Conservation (phyloP, 2,888 invertebrate species). For the Diarsia brunnea region DNA sequence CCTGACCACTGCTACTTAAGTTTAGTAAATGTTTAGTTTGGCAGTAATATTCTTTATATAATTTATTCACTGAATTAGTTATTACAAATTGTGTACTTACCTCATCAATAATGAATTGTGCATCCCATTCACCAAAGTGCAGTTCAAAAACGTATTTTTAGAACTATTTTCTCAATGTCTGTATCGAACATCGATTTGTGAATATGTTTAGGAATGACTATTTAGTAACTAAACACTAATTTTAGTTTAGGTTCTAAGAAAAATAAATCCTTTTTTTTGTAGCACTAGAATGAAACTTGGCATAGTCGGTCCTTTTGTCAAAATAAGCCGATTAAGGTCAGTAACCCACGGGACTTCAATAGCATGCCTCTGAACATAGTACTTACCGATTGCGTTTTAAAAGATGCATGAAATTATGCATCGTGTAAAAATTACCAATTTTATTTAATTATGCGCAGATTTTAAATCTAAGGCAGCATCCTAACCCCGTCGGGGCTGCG, state of each 20-base stretch:
- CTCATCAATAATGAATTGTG: conserved; percentile 33
- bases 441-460: conserved; percentile 1
- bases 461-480: background rate
- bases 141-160: conserved; percentile 15
- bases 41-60: background rate
- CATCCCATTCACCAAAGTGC: conserved; percentile 57
- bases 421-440: background rate
- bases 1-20: too few species aligned
- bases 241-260: too few species aligned
- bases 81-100: conserved; percentile 50
- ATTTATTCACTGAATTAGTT: conserved; percentile 1
- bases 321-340: too few species aligned
- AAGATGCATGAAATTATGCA: background rate
- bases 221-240: background rate
- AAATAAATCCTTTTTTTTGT: too few species aligned
- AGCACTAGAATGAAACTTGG: too few species aligned
- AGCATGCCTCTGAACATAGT: background rate
- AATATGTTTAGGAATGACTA: background rate
- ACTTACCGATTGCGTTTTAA: background rate
- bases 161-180: conserved; percentile 48
- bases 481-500: too few species aligned
- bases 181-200: conserved; percentile 56
- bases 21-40: background rate
- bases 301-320: too few species aligned
- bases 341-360: too few species aligned